Evolutionary conservation across 23 tunicate genomes (phyloP).

Genomic region (Trididemnum miniatum): DNA sequence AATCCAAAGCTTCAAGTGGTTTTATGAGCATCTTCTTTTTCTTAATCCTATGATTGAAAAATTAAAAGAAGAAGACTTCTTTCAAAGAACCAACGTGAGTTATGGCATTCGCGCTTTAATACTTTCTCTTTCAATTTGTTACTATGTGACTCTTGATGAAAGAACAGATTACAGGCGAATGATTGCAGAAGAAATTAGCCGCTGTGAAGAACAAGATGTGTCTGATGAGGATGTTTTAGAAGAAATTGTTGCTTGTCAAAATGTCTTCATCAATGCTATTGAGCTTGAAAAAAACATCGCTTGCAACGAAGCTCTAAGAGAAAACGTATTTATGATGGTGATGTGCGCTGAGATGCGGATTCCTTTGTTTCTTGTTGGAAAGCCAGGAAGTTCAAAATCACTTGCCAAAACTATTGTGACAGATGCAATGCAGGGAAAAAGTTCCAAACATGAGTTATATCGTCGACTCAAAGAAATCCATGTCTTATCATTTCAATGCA

Average conservation of each 20-base stretch:
- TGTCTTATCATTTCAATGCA: constrained; percentile 69
- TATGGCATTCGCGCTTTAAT: constrained; percentile 34
- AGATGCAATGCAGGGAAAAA: constrained; percentile 57
- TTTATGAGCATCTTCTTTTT: not conserved
- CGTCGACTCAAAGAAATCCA: constrained; percentile 57
- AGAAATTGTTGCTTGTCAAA: constrained; percentile 67
- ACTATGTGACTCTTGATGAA: constrained; percentile 55
- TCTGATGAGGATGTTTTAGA: constrained; percentile 6
- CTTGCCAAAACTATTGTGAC: constrained; percentile 69
- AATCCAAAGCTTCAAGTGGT: constrained; percentile 45
- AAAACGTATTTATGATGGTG: constrained; percentile 66
- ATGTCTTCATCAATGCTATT: constrained; percentile 33
- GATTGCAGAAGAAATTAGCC: constrained; percentile 16
- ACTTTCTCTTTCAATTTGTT: constrained; percentile 54
- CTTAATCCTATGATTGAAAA: constrained; percentile 3
- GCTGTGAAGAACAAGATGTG: no score
- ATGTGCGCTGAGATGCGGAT: constrained; percentile 65
- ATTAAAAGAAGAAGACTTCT: not conserved
- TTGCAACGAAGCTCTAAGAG: constrained; percentile 62
- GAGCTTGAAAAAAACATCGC: constrained; percentile 53
- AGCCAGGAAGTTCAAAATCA: constrained; percentile 78
- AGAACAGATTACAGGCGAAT: constrained; percentile 25
- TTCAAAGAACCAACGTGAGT: not conserved
- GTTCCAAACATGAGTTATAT: constrained; percentile 37
- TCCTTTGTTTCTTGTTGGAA: constrained; percentile 72